A percentile compares a stretch with the other conserved stretches of the same genome.
phyloP scores from a whole-genome alignment of 1,140 invertebrate species.

The Drosophila pectinifera region DNA sequence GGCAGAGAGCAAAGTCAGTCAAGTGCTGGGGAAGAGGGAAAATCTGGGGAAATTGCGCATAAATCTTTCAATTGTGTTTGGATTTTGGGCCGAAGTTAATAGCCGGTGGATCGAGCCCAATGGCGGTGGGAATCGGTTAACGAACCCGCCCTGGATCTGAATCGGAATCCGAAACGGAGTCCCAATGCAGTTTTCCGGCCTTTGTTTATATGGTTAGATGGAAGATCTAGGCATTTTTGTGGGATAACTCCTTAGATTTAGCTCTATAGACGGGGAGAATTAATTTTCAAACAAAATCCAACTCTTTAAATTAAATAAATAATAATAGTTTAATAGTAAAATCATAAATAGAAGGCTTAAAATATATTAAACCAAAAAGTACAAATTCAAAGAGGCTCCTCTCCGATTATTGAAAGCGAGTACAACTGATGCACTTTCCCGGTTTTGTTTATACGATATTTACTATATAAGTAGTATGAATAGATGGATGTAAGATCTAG shows the following conservation, averaged over 20 bases:
- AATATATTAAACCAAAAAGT: neutral
- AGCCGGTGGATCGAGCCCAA: slow-evolving; percentile 46
- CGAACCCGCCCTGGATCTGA: slow-evolving; percentile 54
- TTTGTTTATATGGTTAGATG: slow-evolving; percentile 1
- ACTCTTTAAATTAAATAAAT: neutral
- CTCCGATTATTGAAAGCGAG: neutral
- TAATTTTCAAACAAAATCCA: no score
- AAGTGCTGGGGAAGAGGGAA: slow-evolving; percentile 46
- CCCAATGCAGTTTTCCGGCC: neutral
- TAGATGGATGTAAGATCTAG: slow-evolving; percentile 69
- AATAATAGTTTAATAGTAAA: neutral
- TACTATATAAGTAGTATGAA: slow-evolving; percentile 11
- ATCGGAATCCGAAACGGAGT: slow-evolving; percentile 1
- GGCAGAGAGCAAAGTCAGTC: slow-evolving; percentile 67
- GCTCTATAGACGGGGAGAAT: no score
- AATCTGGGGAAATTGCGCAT: slow-evolving; percentile 62
- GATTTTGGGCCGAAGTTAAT: slow-evolving; percentile 74
- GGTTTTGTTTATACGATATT: slow-evolving; percentile 14
- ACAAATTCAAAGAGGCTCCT: neutral
- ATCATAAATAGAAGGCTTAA: neutral
- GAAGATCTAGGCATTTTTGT: neutral
- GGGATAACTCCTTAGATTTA: neutral
- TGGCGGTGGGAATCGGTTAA: slow-evolving; percentile 62
- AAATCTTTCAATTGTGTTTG: slow-evolving; percentile 82
- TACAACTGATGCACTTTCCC: slow-evolving; percentile 26